Percentiles rank a stretch among this genome's conserved stretches.
These are phyloP conservation scores for Drosophila ezoana DNA, from an alignment of 2,888 invertebrate genomes.

Conservation along the genomic window DNA sequence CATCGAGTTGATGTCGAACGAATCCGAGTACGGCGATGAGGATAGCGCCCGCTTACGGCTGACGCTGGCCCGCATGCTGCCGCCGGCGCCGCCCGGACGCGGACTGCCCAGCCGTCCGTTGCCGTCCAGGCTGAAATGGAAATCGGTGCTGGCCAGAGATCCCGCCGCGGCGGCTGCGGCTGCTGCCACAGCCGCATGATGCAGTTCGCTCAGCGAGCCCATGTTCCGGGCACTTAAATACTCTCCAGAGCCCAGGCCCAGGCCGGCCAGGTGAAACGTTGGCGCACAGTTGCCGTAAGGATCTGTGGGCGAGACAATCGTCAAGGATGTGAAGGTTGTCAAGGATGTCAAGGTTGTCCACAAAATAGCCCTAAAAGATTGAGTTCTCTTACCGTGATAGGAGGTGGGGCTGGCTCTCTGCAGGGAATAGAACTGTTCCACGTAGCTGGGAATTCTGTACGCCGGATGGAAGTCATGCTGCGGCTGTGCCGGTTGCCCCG, in stretches of 20 bases:
- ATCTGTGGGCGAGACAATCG: conserved; percentile 54
- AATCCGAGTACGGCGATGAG: conserved; percentile 97
- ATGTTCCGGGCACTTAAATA: conserved; percentile 87
- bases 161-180: conserved; percentile 84
- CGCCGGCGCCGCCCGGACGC: conserved; percentile 84
- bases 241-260: conserved; percentile 87
- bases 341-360: not conserved
- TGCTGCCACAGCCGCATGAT: conserved; percentile 86
- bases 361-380: not conserved
- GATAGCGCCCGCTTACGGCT: conserved; percentile 96
- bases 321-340: not conserved
- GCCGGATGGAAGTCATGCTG: conserved; percentile 87
- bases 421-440: conserved; percentile 91
- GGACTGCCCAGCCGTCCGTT: conserved; percentile 89
- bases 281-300: conserved; percentile 78
- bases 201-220: conserved; percentile 85
- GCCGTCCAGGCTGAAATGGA: conserved; percentile 95
- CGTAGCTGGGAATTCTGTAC: conserved; percentile 90
- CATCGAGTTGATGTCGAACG: conserved; percentile 97
- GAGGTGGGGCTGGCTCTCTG: conserved; percentile 89
- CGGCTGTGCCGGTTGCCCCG: conserved; percentile 86
- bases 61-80: conserved; percentile 87
- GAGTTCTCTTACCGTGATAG: conserved; percentile 87
- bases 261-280: conserved; percentile 85
- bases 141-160: conserved; percentile 93